Percentiles rank a stretch among this genome's conserved stretches.
Conservation (phyloP, 2,113 vertebrate genomes). For the Cnemophilus loriae region DNA sequence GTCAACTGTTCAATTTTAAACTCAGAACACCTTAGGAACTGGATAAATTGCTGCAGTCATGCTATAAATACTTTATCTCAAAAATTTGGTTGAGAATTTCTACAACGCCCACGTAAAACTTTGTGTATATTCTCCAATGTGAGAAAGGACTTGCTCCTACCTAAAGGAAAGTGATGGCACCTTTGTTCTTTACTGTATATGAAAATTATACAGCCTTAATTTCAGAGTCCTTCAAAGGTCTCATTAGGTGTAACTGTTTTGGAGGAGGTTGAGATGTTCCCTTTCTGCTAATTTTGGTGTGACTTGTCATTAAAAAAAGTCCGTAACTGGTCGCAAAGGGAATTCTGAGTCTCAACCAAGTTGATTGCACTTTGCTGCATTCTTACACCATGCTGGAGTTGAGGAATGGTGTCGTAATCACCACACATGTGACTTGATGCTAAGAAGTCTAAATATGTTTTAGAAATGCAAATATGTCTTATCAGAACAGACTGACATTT, state of each 20-base stretch:
- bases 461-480: background rate
- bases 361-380: background rate
- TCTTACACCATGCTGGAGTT: background rate
- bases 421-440: background rate
- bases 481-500: background rate
- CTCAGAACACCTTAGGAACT: background rate
- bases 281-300: background rate
- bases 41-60: background rate
- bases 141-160: background rate
- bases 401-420: background rate
- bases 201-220: background rate
- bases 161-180: background rate
- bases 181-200: background rate
- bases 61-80: background rate
- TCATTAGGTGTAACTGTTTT: background rate
- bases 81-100: background rate
- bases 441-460: background rate
- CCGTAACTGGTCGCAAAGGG: background rate
- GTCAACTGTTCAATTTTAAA: background rate
- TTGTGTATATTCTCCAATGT: background rate
- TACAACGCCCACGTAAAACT: background rate
- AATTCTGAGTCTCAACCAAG: background rate
- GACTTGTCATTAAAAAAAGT: background rate
- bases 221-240: background rate
- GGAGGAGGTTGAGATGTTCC: background rate